phyloP scores from a whole-genome alignment of 2,797 vertebrate species.

The Manis javanica region DNA sequence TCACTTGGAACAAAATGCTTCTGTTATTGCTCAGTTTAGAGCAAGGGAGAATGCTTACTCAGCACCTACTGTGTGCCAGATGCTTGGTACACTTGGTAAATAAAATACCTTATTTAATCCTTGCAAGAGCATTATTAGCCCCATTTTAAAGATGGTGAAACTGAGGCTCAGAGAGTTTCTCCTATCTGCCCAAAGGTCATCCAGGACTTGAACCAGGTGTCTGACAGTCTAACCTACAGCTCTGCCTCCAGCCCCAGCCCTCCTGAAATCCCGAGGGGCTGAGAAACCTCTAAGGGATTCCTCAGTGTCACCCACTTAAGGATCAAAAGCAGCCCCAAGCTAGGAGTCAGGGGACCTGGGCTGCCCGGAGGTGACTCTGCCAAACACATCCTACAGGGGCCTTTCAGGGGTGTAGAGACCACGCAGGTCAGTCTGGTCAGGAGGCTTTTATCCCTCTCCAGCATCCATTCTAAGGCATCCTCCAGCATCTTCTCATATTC shows the following conservation, averaged over 20 bases:
- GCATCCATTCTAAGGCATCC: background rate
- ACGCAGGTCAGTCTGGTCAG: background rate
- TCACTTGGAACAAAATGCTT: background rate
- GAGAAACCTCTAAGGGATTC: background rate
- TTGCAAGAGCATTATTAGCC: background rate
- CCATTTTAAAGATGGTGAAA: background rate
- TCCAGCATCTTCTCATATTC: background rate
- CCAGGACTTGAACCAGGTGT: background rate
- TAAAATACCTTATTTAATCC: background rate
- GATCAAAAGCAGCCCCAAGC: background rate
- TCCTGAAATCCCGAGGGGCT: background rate
- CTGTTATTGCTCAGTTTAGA: background rate
- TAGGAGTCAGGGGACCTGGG: background rate
- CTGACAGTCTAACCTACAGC: background rate
- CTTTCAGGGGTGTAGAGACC: background rate
- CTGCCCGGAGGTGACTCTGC: background rate
- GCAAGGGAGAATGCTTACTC: background rate
- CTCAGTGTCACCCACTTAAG: background rate
- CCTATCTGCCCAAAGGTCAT: background rate
- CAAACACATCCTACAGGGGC: background rate
- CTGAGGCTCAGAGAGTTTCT: background rate
- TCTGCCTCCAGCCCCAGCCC: too few species aligned
- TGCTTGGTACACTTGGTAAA: background rate
- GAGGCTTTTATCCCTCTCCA: background rate
- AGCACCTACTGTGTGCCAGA: background rate